phyloP scores from a whole-genome alignment of 2,797 vertebrate species.

The Iguana delicatissima region DNA sequence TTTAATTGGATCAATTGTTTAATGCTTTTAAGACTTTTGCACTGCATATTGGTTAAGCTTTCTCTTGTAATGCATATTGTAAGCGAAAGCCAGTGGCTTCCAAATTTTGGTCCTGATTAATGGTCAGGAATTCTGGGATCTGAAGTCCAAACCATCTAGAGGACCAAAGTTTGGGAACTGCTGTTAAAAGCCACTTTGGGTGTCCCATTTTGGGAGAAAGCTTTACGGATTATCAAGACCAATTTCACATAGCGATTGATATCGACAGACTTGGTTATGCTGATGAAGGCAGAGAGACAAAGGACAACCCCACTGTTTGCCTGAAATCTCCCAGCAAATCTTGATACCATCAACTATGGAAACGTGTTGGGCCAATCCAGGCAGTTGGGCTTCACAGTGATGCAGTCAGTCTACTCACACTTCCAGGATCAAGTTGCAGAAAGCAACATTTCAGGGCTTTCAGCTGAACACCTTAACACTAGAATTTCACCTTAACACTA shows the following conservation, averaged over 20 bases:
- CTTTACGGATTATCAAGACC: too few relatives aligned
- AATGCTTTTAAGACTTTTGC: too few relatives aligned
- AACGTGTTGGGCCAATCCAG: not conserved
- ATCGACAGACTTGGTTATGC: too few relatives aligned
- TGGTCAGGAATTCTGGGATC: not conserved
- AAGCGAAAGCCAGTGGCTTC: not conserved
- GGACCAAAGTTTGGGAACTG: not conserved
- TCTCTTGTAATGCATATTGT: too few relatives aligned
- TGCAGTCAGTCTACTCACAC: not conserved
- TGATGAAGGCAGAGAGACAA: not conserved
- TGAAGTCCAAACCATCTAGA: not conserved
- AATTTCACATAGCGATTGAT: too few relatives aligned
- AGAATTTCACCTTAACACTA: too few relatives aligned
- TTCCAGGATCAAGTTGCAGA: not conserved
- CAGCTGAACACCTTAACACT: not conserved
- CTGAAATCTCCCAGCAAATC: not conserved
- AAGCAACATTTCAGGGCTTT: not conserved
- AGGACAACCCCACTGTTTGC: not conserved
- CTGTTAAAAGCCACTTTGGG: not conserved
- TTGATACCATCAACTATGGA: not conserved
- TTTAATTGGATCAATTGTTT: too few relatives aligned
- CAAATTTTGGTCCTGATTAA: not conserved
- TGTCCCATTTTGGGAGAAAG: too few relatives aligned
- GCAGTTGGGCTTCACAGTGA: not conserved
- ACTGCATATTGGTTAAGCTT: too few relatives aligned